These are phyloP conservation scores for Philereme transversata DNA, from an alignment of 2,888 invertebrate genomes.

Conservation along the genomic window DNA sequence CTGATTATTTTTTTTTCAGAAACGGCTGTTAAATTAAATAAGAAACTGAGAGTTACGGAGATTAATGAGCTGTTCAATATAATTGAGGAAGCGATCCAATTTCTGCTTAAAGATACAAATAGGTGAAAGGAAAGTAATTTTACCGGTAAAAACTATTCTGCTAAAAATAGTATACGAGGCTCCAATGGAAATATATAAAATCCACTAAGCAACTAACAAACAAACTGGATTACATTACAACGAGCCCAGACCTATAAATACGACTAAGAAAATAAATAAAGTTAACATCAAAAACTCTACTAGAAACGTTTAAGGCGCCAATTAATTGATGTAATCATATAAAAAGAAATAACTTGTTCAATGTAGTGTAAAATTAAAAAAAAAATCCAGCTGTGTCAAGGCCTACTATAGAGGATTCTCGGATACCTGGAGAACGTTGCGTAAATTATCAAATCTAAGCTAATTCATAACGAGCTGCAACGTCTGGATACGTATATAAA, in stretches of 20 bases:
- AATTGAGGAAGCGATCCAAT: slow-evolving; percentile 23
- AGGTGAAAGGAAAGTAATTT: slow-evolving; percentile 4
- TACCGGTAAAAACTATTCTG: not conserved
- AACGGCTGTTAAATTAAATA: slow-evolving; percentile 7
- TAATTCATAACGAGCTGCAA: slow-evolving; percentile 44
- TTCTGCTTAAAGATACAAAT: slow-evolving; percentile 16
- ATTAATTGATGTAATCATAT: too few relatives aligned
- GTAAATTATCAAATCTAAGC: slow-evolving; percentile 38
- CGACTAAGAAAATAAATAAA: too few relatives aligned
- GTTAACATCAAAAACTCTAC: too few relatives aligned
- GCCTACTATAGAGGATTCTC: not conserved
- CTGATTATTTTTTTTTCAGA: slow-evolving; percentile 22
- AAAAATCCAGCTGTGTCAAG: too few relatives aligned
- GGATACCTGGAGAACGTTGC: not conserved
- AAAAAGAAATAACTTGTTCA: too few relatives aligned
- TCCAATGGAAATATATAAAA: not conserved
- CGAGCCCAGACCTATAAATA: not conserved
- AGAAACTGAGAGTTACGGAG: slow-evolving; percentile 18
- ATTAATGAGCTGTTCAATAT: slow-evolving; percentile 25
- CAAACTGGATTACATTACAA: not conserved
- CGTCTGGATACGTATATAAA: slow-evolving; percentile 48
- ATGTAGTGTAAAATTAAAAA: too few relatives aligned
- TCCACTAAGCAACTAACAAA: not conserved
- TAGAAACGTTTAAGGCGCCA: too few relatives aligned
- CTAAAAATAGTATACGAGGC: slow-evolving; percentile 1